Evolutionary conservation across 2,113 vertebrate genomes (phyloP).

Genomic region (Eidolon helvum): DNA sequence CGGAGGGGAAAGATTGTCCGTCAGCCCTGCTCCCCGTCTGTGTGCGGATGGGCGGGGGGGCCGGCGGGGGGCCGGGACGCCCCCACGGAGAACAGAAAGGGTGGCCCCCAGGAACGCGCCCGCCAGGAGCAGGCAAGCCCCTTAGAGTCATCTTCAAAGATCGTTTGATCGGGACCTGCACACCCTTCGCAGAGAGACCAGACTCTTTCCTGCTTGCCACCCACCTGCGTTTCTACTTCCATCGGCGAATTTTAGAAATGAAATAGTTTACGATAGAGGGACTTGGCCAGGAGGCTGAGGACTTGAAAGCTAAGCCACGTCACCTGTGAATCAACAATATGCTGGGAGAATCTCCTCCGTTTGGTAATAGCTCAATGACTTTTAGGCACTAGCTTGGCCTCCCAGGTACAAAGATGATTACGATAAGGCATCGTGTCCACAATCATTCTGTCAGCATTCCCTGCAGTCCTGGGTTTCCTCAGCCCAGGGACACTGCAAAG

Average conservation of each 20-base stretch:
- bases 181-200: neutral
- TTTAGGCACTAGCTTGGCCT: neutral
- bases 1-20: fast-evolving
- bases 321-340: fast-evolving
- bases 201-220: neutral
- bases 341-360: fast-evolving
- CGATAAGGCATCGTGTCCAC: neutral
- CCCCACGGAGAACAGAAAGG: too few species aligned
- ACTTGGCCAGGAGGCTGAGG: neutral
- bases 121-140: fast-evolving
- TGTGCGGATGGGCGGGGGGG: fast-evolving
- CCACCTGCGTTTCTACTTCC: neutral
- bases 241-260: neutral
- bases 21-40: neutral
- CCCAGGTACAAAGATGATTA: neutral
- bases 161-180: fast-evolving
- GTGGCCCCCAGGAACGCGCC: fast-evolving
- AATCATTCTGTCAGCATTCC: neutral
- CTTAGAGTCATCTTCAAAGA: neutral
- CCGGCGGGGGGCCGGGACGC: fast-evolving
- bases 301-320: neutral
- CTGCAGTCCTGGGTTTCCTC: neutral
- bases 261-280: neutral
- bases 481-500: neutral
- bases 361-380: neutral